Evolutionary conservation across 2,888 invertebrate species (phyloP), one percentile per base, ranked within the genome.

Genomic region (Platycheirus albimanus): DNA sequence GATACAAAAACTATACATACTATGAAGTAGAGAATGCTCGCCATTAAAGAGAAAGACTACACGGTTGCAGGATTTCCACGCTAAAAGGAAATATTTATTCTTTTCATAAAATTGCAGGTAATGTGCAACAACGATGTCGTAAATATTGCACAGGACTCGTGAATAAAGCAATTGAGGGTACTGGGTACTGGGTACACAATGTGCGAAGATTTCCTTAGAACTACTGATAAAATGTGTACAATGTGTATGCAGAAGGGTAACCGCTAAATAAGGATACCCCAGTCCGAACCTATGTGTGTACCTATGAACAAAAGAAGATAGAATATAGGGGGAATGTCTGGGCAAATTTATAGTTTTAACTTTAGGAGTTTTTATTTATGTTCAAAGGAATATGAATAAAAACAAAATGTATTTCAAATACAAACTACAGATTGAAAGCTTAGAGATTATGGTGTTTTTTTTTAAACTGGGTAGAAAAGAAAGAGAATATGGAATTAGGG

Each of bases 71-170:
- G 56, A 58, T 15, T 8, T 52, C 11, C 30, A 58, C 38, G 24
- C 4, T 75, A 61, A 30, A 52, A 38, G 51, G 11, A 36, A 47
- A 54, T 63, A 77, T 81, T 81, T 77, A 77, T 81, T 56, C 49
- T 64, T 76, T 77, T 77, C 67, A 81, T 72, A 71, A 72, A 81
- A 67, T 38, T 71, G 58, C 66, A 47, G 70, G 76, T 61, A 70
- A 49, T 80, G n/a, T n/a, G 56, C 64, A 80, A 56, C 56, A 80
- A 56, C 24, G 41, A 52, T 17, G 64, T 58, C 64, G 70, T 75
- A 70, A n/a, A n/a, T 74, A 80, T 80, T 70, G 56, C n/a, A 64
- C 15, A 63, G 56, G 33, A 58, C 36, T 66, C 45, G 66, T 54
- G 64, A 51, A 64, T 58, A 63, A 33, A 47, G 74, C 36, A 67